phyloP scores from a whole-genome alignment of 2,888 invertebrate genomes.

The Conomelus anceps region DNA sequence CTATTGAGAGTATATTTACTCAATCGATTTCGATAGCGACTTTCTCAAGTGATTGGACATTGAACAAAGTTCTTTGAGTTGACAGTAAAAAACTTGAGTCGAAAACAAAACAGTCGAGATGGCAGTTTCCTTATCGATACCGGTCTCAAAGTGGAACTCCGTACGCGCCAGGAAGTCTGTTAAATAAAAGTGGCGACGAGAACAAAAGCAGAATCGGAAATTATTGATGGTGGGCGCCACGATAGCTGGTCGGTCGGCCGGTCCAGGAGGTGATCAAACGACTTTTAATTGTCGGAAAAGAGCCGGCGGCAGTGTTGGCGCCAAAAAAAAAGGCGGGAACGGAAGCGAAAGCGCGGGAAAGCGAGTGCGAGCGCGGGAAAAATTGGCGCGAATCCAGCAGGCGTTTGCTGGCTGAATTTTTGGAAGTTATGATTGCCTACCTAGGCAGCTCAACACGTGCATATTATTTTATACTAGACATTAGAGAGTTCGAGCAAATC shows the following conservation, averaged over 20 bases:
- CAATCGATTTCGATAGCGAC: background rate
- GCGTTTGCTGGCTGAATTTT: too few species aligned
- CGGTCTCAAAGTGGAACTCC: background rate
- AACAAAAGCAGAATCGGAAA: background rate
- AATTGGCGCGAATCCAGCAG: background rate
- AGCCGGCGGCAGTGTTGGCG: background rate
- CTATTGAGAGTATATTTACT: background rate
- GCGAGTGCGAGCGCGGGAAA: background rate
- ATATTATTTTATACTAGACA: too few species aligned
- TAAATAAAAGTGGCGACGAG: background rate
- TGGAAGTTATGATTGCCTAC: background rate
- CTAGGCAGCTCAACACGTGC: background rate
- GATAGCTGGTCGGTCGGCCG: too few species aligned
- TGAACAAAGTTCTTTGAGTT: background rate
- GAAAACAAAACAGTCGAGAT: background rate
- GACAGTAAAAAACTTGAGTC: background rate
- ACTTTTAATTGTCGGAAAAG: background rate
- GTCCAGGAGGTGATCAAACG: background rate
- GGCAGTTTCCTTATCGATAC: background rate
- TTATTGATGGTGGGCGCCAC: background rate
- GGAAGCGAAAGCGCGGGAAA: background rate
- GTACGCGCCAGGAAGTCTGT: background rate
- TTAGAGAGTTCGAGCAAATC: too few species aligned
- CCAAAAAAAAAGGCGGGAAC: background rate
- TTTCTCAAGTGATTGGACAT: background rate